Evolutionary conservation across 2,888 invertebrate genomes (phyloP).

Genomic region (Drosophila siamana): DNA sequence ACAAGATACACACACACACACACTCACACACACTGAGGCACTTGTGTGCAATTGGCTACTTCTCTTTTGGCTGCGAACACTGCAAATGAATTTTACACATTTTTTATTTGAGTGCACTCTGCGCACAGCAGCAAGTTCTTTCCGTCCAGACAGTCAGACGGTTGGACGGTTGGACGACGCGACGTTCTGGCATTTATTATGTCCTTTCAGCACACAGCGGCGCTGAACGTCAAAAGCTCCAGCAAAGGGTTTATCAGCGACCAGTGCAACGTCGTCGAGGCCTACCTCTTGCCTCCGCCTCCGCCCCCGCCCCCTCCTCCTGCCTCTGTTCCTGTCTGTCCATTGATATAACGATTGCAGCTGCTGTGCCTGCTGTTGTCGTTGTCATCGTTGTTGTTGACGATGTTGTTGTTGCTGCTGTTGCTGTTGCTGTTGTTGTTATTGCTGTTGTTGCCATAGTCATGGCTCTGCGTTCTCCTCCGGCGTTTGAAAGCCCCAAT

Average conservation of each 20-base stretch:
- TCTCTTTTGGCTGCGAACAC: conserved; percentile 32
- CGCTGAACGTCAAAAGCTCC: conserved; percentile 61
- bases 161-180: background rate
- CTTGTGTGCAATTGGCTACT: conserved; percentile 58
- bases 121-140: conserved; percentile 17
- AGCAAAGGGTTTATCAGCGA: conserved; percentile 74
- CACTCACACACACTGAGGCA: conserved; percentile 9
- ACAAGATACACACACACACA: conserved; percentile 33
- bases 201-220: conserved; percentile 69
- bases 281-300: conserved; percentile 5
- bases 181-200: conserved; percentile 66
- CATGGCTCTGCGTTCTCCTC: conserved; percentile 36
- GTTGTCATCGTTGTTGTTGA: conserved; percentile 16
- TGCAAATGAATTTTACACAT: conserved; percentile 65
- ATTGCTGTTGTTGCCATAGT: conserved; percentile 32
- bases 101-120: conserved; percentile 57
- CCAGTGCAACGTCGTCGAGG: conserved; percentile 26
- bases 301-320: too few relatives aligned
- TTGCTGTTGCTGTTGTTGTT: conserved; percentile 28
- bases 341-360: conserved; percentile 44
- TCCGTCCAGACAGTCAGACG: background rate
- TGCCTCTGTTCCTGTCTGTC: too few relatives aligned
- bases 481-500: conserved; percentile 25
- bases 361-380: conserved; percentile 19
- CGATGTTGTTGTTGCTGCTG: conserved; percentile 18